Conservation (phyloP, 2,797 vertebrate species). For the Galaxias olidus region DNA sequence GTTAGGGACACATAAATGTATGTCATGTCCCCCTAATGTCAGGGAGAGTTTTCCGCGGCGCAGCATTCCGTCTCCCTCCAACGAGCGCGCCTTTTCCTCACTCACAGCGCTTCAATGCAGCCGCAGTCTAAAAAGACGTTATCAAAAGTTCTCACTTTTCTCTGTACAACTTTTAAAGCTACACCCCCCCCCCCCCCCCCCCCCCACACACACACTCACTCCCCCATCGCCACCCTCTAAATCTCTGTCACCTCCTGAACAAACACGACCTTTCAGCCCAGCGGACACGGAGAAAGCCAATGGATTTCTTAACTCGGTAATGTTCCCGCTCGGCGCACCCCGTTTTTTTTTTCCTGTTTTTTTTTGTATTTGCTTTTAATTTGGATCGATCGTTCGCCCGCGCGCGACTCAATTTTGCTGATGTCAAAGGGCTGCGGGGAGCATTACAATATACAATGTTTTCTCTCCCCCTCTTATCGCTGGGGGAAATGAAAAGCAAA, state of each 20-base stretch:
- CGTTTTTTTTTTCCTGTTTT: slow-evolving; percentile 31
- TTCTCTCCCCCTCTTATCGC: slow-evolving; percentile 65
- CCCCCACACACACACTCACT: too few species aligned
- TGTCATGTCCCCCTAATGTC: too few species aligned
- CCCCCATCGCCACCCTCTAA: slow-evolving; percentile 29
- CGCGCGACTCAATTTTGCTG: slow-evolving; percentile 75
- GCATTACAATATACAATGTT: slow-evolving; percentile 77
- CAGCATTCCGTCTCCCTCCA: too few species aligned
- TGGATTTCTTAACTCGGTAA: slow-evolving; percentile 68
- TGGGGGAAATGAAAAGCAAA: slow-evolving; percentile 73
- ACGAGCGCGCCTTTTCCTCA: not conserved
- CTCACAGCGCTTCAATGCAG: slow-evolving; percentile 23
- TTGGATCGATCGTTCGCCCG: slow-evolving; percentile 80
- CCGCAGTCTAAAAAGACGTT: slow-evolving; percentile 15
- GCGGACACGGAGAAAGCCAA: slow-evolving; percentile 60
- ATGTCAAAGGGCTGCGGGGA: slow-evolving; percentile 78
- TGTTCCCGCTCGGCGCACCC: slow-evolving; percentile 40
- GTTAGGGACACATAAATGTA: too few species aligned
- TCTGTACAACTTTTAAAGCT: slow-evolving; percentile 33
- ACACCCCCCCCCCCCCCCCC: too few species aligned
- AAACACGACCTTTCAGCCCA: slow-evolving; percentile 62
- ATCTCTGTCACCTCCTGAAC: slow-evolving; percentile 39
- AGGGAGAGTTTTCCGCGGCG: too few species aligned
- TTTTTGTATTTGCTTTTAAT: slow-evolving; percentile 91
- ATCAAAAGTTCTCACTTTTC: slow-evolving; percentile 32